These are phyloP conservation scores for Laupala kohalensis DNA, from an alignment of 1,140 invertebrate species.

Conservation along the genomic window DNA sequence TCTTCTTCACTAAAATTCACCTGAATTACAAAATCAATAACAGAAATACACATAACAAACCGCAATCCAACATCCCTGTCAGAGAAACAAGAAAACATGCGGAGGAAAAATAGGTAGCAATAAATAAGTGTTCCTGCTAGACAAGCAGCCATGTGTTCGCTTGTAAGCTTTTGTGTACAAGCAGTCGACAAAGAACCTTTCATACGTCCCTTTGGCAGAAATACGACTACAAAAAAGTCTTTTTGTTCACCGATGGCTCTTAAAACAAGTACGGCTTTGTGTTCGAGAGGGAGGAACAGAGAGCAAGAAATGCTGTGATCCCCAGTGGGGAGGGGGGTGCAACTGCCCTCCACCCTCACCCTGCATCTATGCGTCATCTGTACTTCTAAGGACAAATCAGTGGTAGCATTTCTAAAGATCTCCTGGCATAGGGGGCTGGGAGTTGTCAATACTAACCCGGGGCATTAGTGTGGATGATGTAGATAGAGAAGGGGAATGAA, in stretches of 20 bases:
- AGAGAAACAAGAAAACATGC: background rate
- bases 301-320: background rate
- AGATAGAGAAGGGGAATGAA: background rate
- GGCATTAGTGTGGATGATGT: background rate
- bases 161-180: background rate
- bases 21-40: background rate
- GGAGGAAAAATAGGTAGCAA: background rate
- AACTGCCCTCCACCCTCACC: too few relatives aligned
- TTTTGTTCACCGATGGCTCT: background rate
- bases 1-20: too few relatives aligned
- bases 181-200: background rate
- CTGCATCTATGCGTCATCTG: background rate
- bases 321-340: background rate
- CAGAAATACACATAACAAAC: background rate
- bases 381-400: background rate
- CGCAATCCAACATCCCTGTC: background rate
- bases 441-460: background rate
- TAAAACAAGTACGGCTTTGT: background rate
- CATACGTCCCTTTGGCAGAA: background rate
- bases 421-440: background rate
- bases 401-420: conserved; percentile 1
- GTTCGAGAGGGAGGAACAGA: background rate
- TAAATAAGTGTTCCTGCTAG: background rate
- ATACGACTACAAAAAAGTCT: background rate
- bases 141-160: background rate